Evolutionary conservation across 2,113 vertebrate species (phyloP).

Genomic region (Phrynosoma blainvillii): DNA sequence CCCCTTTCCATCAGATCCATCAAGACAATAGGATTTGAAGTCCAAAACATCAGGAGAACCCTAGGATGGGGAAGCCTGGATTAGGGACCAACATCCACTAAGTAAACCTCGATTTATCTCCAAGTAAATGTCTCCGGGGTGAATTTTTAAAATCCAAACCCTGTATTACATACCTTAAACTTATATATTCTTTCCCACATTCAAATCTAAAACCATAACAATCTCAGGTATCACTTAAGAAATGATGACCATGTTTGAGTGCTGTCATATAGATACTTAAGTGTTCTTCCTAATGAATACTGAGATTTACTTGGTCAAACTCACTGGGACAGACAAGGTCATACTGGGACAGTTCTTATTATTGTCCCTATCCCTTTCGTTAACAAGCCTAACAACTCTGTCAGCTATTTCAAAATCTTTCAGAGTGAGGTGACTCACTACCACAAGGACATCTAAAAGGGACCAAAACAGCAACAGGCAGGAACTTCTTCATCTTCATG

Average conservation of each 20-base stretch:
- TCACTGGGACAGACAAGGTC: background rate
- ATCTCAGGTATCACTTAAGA: background rate
- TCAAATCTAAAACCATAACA: background rate
- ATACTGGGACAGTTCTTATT: background rate
- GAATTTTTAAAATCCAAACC: background rate
- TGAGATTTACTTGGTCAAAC: background rate
- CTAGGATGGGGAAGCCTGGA: too few relatives aligned
- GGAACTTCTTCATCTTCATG: background rate
- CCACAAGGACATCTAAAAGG: background rate
- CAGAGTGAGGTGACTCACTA: slow-evolving; percentile 1
- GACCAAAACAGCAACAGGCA: background rate
- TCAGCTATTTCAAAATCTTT: background rate
- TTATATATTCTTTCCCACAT: background rate
- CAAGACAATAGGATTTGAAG: too few relatives aligned
- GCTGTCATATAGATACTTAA: too few relatives aligned
- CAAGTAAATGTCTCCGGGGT: background rate
- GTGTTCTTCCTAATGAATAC: background rate
- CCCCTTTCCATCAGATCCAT: too few relatives aligned
- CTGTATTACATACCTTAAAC: background rate
- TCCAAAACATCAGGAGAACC: too few relatives aligned
- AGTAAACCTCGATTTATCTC: background rate
- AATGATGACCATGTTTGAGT: background rate
- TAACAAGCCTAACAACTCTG: background rate
- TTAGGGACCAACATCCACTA: background rate
- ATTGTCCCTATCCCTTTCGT: background rate